Evolutionary conservation across 2,888 invertebrate genomes (phyloP), one percentile per base, ranked within the genome.

Genomic region (Trissoscelio sp.): DNA sequence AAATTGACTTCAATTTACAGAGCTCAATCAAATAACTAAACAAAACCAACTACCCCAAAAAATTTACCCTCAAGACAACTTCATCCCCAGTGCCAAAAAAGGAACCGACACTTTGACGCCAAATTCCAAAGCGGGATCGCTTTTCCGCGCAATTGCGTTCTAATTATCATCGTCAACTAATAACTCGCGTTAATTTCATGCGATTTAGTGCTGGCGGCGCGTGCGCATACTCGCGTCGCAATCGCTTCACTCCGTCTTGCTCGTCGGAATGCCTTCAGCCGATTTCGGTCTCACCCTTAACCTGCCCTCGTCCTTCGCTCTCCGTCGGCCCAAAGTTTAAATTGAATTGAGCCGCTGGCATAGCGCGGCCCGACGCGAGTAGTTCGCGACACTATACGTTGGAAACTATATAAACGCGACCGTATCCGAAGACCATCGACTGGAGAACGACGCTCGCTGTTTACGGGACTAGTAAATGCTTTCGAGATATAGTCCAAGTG

Each of bases 111-210:
- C 28, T 28, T 28, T 28, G 37, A 64, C 55, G 79, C 73, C 81
- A 73, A 83, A 85, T 83, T 58, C 72, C 24, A 72, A 69, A 82
- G n/a, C 64, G 62, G 75, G 69, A 70, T 83, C 87, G 88, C 86
- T 89, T 90, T 91, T 91, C 91, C 89, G 83, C 88, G 87, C 91
- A 91, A 91, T 91, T 90, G 89, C 90, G 85, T 85, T 85, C 89
- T 91, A 90, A 91, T 91, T 91, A 89, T 90, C 88, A 85, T 87
- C 88, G 87, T 88, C 87, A 90, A 91, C 91, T 91, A 90, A 91
- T 91, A 91, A 91, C 91, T 91, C 90, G 90, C 87, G 88, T 91
- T 91, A 90, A 91, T 90, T 90, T 90, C 90, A 82, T 86, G 85
- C 90, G 88, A 91, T 91, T 91, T 90, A 90, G 87, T 90, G 86